Conservation (phyloP, 2,888 invertebrate genomes). For the Cephus runcator region DNA sequence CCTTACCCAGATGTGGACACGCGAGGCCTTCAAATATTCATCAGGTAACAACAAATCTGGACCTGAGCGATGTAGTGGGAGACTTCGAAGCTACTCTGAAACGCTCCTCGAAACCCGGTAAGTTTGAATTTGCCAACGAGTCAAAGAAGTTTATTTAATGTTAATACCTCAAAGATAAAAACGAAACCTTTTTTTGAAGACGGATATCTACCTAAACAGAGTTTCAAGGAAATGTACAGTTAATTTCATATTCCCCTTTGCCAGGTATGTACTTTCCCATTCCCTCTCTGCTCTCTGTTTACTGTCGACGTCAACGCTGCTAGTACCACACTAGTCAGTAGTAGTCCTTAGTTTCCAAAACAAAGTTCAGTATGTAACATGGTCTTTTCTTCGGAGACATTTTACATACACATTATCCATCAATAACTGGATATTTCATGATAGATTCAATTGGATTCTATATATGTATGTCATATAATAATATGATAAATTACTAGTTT, state of each 20-base stretch:
- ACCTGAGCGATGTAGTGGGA: constrained; percentile 69
- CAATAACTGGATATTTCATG: neutral
- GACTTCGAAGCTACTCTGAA: constrained; percentile 79
- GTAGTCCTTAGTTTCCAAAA: neutral
- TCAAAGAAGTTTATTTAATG: neutral
- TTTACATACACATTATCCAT: neutral
- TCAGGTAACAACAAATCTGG: constrained; percentile 30
- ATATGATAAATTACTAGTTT: neutral
- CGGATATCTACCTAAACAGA: neutral
- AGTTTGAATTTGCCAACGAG: constrained; percentile 19
- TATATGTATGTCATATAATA: neutral
- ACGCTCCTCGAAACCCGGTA: constrained; percentile 53
- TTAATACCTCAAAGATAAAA: neutral
- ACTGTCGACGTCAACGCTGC: neutral
- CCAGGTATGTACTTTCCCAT: neutral
- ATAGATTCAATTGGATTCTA: no score
- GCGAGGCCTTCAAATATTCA: constrained; percentile 21
- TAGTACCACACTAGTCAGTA: neutral
- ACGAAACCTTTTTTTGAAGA: neutral
- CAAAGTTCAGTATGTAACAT: neutral
- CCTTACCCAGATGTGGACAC: constrained; percentile 39
- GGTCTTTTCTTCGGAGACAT: neutral
- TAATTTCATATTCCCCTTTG: neutral
- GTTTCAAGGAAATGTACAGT: neutral
- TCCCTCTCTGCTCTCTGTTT: neutral